These are phyloP conservation scores for Holocentrus rufus DNA, from an alignment of 2,797 vertebrate genomes.

Conservation along the genomic window DNA sequence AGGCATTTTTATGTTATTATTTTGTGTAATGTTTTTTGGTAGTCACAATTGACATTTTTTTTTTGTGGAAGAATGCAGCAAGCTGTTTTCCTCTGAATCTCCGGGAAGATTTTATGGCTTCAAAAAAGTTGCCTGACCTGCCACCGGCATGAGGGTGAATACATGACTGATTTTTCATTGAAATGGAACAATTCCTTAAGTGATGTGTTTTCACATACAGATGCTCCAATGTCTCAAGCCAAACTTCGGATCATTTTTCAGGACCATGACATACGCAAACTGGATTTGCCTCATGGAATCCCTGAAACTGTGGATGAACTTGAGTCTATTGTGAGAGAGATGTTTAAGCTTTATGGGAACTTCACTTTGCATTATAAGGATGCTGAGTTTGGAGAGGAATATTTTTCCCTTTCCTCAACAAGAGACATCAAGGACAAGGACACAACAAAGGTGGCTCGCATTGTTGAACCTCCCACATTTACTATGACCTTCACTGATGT, in stretches of 20 bases:
- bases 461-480: constrained; percentile 2
- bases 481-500: constrained; percentile 1
- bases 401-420: constrained; percentile 27
- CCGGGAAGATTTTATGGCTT: too few species aligned
- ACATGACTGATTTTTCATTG: too few species aligned
- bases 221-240: not conserved
- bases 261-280: constrained; percentile 12
- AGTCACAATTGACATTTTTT: too few species aligned
- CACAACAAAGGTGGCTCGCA: constrained; percentile 45
- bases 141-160: too few species aligned
- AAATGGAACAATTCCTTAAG: too few species aligned
- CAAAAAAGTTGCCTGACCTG: too few species aligned
- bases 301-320: not conserved
- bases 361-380: constrained; percentile 35
- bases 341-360: not conserved
- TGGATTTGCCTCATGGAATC: constrained; percentile 13
- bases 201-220: not conserved
- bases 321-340: constrained; percentile 1
- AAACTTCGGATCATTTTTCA: constrained; percentile 10
- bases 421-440: constrained; percentile 34
- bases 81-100: too few species aligned
- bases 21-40: too few species aligned
- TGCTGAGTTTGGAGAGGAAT: constrained; percentile 33
- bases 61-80: too few species aligned
- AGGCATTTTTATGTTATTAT: too few species aligned